Evolutionary conservation across 2,888 invertebrate species (phyloP).

Genomic region (Platycheirus albimanus): DNA sequence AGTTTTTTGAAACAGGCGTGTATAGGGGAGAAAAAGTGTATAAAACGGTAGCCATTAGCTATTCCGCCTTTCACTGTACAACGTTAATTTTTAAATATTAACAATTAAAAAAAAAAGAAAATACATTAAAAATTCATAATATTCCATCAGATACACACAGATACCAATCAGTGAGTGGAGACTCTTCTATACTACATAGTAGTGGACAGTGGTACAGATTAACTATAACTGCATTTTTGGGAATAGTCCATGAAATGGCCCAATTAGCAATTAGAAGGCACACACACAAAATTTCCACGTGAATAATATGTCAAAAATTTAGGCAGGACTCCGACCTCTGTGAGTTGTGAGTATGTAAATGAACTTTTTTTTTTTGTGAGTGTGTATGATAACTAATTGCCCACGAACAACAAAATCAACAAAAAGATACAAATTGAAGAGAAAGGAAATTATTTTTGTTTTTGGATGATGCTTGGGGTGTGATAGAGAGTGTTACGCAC

Average conservation of each 20-base stretch:
- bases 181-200: too few species aligned
- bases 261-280: constrained; percentile 70
- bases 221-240: constrained; percentile 58
- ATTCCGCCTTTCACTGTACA: constrained; percentile 49
- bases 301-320: not conserved
- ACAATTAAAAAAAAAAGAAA: constrained; percentile 41
- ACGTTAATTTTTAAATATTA: constrained; percentile 29
- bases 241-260: constrained; percentile 72
- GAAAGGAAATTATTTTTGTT: constrained; percentile 17
- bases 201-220: too few species aligned
- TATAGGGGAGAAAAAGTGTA: not conserved
- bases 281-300: constrained; percentile 28
- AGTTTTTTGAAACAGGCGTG: not conserved
- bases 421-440: constrained; percentile 15
- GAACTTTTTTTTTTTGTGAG: constrained; percentile 32
- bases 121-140: constrained; percentile 57
- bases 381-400: constrained; percentile 50
- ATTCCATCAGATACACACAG: constrained; percentile 64
- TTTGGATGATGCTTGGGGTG: constrained; percentile 28
- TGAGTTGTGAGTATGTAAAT: constrained; percentile 57
- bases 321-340: not conserved
- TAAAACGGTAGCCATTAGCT: constrained; percentile 67
- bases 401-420: too few species aligned
- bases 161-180: constrained; percentile 50
- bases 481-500: constrained; percentile 39